Percentiles rank a stretch among this genome's conserved stretches.
phyloP scores from a whole-genome alignment of 2,113 vertebrate species.

The Microcebus jonahi region DNA sequence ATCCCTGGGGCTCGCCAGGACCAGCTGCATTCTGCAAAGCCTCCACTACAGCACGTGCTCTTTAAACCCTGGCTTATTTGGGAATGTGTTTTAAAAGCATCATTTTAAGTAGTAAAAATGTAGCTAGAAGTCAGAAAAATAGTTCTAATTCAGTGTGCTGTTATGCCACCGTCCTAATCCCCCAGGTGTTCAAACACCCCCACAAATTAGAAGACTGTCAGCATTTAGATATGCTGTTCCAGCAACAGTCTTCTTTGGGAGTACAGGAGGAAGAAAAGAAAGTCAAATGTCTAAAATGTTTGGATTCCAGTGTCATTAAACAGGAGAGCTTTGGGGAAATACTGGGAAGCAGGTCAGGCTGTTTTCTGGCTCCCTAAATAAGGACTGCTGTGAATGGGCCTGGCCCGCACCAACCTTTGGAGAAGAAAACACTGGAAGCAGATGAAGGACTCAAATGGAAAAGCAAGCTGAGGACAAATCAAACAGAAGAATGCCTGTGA shows the following conservation, averaged over 20 bases:
- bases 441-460: background rate
- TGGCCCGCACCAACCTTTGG: background rate
- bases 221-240: background rate
- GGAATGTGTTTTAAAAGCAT: conserved; percentile 44
- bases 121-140: conserved; percentile 39
- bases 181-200: conserved; percentile 47
- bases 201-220: conserved; percentile 47
- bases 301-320: background rate
- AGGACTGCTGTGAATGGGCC: background rate
- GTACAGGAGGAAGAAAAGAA: conserved; percentile 41
- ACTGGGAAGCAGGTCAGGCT: background rate
- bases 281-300: conserved; percentile 31
- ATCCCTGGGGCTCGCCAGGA: background rate
- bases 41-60: background rate
- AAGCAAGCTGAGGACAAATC: background rate
- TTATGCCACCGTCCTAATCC: conserved; percentile 44
- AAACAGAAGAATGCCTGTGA: background rate
- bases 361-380: background rate
- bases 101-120: conserved; percentile 29
- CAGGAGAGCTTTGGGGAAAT: background rate
- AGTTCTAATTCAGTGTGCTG: conserved; percentile 6
- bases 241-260: background rate
- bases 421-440: background rate
- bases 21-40: background rate
- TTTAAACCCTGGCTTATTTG: background rate